Conservation (phyloP, 2,797 vertebrate genomes). For the Pogoniulus pusillus region DNA sequence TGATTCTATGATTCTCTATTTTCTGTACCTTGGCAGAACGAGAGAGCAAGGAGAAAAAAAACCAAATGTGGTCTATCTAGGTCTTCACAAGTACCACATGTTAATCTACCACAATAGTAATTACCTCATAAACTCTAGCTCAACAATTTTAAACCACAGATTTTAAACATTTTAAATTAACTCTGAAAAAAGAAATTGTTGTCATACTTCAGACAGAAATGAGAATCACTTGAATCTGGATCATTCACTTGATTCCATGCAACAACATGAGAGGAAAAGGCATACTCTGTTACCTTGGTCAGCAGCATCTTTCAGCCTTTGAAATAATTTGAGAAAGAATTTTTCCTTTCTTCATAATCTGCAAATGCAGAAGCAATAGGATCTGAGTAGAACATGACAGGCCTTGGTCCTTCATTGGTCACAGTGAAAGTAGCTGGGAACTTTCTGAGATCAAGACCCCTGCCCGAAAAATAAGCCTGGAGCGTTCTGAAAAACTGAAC, state of each 20-base stretch:
- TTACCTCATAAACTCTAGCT: background rate
- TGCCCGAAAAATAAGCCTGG: constrained; percentile 74
- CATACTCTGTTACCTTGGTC: constrained; percentile 53
- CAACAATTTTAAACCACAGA: background rate
- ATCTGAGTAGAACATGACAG: constrained; percentile 60
- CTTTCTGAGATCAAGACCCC: constrained; percentile 70
- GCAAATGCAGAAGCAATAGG: constrained; percentile 69
- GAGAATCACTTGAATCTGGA: background rate
- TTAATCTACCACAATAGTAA: background rate
- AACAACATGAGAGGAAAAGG: background rate
- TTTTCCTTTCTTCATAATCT: constrained; percentile 73
- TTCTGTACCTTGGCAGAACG: background rate
- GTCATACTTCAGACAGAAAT: background rate
- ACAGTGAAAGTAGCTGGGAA: constrained; percentile 54
- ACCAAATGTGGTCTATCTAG: background rate
- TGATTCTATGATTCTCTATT: background rate
- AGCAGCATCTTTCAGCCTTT: constrained; percentile 52
- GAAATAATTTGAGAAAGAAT: constrained; percentile 40
- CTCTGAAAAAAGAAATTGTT: background rate
- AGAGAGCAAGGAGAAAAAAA: background rate
- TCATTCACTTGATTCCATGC: background rate
- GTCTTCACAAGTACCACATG: background rate
- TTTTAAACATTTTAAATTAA: background rate
- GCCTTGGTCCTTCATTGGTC: constrained; percentile 55
- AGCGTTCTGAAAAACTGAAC: constrained; percentile 79